A percentile compares a stretch with the other conserved stretches of the same genome.
These are phyloP conservation scores for Lithophane ornitopus DNA, from an alignment of 2,888 invertebrate species.

Conservation along the genomic window DNA sequence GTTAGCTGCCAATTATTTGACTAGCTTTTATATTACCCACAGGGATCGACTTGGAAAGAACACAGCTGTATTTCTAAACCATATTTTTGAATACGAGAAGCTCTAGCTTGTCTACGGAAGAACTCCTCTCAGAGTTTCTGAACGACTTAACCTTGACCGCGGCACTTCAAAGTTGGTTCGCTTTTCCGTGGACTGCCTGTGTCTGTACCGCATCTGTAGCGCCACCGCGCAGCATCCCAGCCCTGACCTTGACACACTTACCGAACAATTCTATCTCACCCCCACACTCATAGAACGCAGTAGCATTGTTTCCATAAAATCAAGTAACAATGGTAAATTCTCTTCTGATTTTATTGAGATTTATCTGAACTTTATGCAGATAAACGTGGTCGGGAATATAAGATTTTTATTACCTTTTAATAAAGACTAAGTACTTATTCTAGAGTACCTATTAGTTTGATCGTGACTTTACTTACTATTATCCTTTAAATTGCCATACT, in stretches of 20 bases:
- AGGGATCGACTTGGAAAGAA: background rate
- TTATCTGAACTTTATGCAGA: background rate
- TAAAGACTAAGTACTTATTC: background rate
- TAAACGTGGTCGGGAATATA: background rate
- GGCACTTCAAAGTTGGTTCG: slow-evolving; percentile 19
- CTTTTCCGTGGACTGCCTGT: slow-evolving; percentile 8
- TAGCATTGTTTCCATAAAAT: slow-evolving; percentile 12
- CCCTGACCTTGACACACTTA: slow-evolving; percentile 44
- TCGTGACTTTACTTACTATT: background rate
- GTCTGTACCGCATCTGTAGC: slow-evolving; percentile 15
- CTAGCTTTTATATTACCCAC: background rate
- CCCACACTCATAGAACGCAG: background rate
- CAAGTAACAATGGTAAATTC: background rate
- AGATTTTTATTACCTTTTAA: background rate
- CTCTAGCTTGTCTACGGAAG: background rate
- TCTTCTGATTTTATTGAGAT: background rate
- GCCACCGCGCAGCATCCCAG: slow-evolving; percentile 36
- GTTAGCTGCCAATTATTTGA: slow-evolving; percentile 25
- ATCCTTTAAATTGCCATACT: background rate
- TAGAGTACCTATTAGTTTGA: background rate
- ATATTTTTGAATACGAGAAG: background rate
- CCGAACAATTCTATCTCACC: slow-evolving; percentile 11
- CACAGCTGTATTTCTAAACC: background rate
- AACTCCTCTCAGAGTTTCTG: background rate
- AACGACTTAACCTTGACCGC: slow-evolving; percentile 30